Evolutionary conservation across 2,888 invertebrate species (phyloP).

Genomic region (Phyto melanocephala): DNA sequence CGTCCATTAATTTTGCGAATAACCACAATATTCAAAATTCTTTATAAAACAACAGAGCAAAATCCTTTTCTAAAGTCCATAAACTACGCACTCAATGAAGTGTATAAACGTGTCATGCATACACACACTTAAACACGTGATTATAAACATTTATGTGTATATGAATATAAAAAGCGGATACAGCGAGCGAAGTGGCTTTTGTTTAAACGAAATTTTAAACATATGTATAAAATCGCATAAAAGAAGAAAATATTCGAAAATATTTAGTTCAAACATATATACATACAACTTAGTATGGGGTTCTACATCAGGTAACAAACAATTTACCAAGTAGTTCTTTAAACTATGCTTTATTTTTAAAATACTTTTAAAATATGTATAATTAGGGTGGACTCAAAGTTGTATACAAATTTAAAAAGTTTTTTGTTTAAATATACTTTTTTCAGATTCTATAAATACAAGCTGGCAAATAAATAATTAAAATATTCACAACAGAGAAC

Average conservation of each 20-base stretch:
- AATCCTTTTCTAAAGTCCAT: slow-evolving; percentile 47
- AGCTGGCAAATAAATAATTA: too few species aligned
- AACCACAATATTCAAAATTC: slow-evolving; percentile 77
- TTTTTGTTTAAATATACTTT: too few species aligned
- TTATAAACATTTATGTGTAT: background rate
- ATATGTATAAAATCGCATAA: background rate
- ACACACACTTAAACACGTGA: background rate
- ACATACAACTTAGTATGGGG: too few species aligned
- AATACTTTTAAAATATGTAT: too few species aligned
- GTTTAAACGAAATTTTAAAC: background rate
- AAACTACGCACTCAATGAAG: slow-evolving; percentile 49
- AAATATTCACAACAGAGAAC: too few species aligned
- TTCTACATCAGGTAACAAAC: too few species aligned
- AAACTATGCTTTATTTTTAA: too few species aligned
- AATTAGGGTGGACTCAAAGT: too few species aligned
- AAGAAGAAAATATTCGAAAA: background rate
- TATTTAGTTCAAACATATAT: background rate
- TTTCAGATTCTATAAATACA: too few species aligned
- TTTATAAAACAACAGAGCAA: slow-evolving; percentile 71
- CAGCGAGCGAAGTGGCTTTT: slow-evolving; percentile 2
- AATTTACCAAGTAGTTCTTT: too few species aligned
- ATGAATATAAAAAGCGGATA: background rate
- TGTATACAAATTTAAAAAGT: too few species aligned
- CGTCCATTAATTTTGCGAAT: slow-evolving; percentile 75
- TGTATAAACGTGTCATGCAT: slow-evolving; percentile 1